phyloP scores from a whole-genome alignment of 2,113 vertebrate species.

The Sardina pilchardus region DNA sequence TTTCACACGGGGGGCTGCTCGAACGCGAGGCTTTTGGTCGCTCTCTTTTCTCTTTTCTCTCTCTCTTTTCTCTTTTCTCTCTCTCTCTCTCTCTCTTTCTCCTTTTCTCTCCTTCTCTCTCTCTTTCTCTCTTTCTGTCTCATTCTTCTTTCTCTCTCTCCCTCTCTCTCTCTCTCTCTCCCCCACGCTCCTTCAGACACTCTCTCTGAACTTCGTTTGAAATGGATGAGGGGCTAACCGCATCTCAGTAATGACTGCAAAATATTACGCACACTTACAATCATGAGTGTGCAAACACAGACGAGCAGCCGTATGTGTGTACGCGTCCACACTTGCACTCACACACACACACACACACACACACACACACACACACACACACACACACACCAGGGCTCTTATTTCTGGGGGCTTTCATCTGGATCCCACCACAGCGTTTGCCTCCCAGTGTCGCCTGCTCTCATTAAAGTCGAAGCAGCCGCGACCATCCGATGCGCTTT shows the following conservation, averaged over 20 bases:
- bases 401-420: neutral
- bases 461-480: neutral
- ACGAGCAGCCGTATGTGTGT: neutral
- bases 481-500: neutral
- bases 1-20: neutral
- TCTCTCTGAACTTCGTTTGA: constrained; percentile 36
- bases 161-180: constrained; percentile 21
- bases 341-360: neutral
- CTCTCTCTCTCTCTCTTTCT: neutral
- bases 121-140: constrained; percentile 7
- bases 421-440: neutral
- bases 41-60: neutral
- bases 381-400: neutral
- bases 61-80: neutral
- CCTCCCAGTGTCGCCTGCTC: neutral
- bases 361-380: constrained; percentile 1
- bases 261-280: constrained; percentile 1
- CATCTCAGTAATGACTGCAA: neutral
- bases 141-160: constrained; percentile 29
- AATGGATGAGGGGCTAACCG: constrained; percentile 17
- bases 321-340: neutral
- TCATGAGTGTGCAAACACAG: neutral
- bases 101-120: too few relatives aligned
- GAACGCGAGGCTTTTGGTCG: neutral
- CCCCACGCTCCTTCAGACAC: neutral